Base-by-base conservation (phyloP, 2,888 invertebrate species). In the Heliothis peltigera region DNA sequence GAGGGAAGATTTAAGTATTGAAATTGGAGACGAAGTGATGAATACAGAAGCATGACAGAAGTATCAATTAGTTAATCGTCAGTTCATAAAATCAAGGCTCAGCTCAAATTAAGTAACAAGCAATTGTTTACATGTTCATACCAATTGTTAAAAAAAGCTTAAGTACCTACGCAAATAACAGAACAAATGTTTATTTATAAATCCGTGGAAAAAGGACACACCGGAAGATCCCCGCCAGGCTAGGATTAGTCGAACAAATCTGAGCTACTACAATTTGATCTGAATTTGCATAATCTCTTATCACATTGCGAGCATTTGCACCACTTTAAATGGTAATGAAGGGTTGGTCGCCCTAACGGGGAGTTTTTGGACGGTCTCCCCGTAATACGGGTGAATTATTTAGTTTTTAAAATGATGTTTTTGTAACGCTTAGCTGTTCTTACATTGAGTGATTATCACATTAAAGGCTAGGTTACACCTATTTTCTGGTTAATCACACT, bases 271-370 rank as follows among this genome's bases (percentile, higher is more conserved):
- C 87, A 86, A 90, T 91, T 92, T 89, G 91, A 91, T 91, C 90
- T 88, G 88, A 91, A 92, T 92, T 91, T 89, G 86, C 91, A 91
- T 91, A 88, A 73, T 73, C 80, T 79, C 82, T 79, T 74, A 74
- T 74, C 74, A 62, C 74, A 77, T 85, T 82, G 82, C 81, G 80
- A 78, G 83, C 88, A 84, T 87, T 87, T 85, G 85, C 84, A 87
- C 83, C 90, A 90, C 91, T 92, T 91, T 89, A 91, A 90, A 91
- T 91, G 91, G 82, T 91, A 92, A 93, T 92, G 87, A 89, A 87
- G 89, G 86, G 83, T 65, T 70, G 61, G 62, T 46, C 70, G 56
- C 62, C 79, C 70, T 77, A 56, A 79, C 75, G 49, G 65, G 67
- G 67, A 72, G 71, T 77, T 84, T 83, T 83, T 84, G 81, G 75